Percentiles rank a stretch among this genome's conserved stretches.
phyloP scores from a whole-genome alignment of 1,140 invertebrate species.

The Phthorimaea operculella region DNA sequence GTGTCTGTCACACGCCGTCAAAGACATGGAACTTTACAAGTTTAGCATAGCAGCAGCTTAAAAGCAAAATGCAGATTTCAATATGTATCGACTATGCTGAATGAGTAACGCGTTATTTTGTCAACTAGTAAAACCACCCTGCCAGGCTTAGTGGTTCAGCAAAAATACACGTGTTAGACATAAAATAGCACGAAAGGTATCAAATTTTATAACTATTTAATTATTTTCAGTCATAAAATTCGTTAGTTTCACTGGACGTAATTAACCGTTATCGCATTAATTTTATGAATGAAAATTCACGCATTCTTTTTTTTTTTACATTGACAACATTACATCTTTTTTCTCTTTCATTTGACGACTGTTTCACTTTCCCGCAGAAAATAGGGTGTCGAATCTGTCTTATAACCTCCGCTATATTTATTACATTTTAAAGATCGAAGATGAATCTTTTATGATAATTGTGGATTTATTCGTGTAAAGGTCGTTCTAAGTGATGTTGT shows the following conservation, averaged over 20 bases:
- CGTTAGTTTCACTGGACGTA: not conserved
- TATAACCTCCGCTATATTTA: constrained; percentile 68
- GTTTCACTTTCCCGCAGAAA: constrained; percentile 68
- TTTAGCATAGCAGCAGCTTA: no score
- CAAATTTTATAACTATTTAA: no score
- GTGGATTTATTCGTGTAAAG: constrained; percentile 62
- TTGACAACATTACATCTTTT: constrained; percentile 54
- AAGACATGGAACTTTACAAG: no score
- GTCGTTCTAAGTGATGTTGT: constrained; percentile 67
- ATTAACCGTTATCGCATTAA: not conserved
- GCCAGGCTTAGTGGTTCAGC: no score
- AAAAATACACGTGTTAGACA: no score
- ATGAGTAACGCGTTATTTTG: no score
- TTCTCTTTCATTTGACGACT: constrained; percentile 64
- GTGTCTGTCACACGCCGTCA: no score
- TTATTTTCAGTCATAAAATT: no score
- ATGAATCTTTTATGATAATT: constrained; percentile 70
- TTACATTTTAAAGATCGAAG: constrained; percentile 66
- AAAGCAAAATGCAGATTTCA: no score
- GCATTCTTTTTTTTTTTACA: constrained; percentile 32
- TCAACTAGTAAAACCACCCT: no score
- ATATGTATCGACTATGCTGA: no score
- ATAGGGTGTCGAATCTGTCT: constrained; percentile 69
- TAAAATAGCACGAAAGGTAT: no score
- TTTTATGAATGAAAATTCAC: constrained; percentile 28